Base-by-base conservation (phyloP, 2,888 invertebrate genomes). In the Pandemis corylana region DNA sequence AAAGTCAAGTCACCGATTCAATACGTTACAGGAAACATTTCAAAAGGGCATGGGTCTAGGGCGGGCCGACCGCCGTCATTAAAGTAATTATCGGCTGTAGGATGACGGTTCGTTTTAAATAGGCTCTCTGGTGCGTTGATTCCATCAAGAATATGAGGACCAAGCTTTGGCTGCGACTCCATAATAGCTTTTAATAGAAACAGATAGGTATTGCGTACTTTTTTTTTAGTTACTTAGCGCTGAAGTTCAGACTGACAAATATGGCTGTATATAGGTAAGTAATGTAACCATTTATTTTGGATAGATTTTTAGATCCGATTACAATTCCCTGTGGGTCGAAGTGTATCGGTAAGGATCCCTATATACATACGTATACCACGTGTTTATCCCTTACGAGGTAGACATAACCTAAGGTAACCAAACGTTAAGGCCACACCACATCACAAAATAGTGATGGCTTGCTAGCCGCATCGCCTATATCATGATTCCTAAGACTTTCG, bases 181-280 rank as follows among this genome's bases (percentile, higher is more conserved):
- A n/a, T 53, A 7, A 13, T 51, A 12, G 13, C 2, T 51, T 36
- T 2, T 1, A 36, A 36, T 36, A 36, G 28, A 36, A 36, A 20
- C 20, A 20, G 20, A 20, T 20, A 20, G 20, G 20, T 20, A 20
- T 20, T 20, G 20, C 20, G 20, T 20, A 20, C 20, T 20, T 20
- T 20, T 20, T 20, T 20, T 20, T 20, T 7, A 61, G 49, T 62
- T 63, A 20, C 41, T 36, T 53, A 62, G 61, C 72, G 67, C 53
- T 66, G 44, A 41, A 71, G 56, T 61, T 66, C 49, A n/a, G 67
- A 67, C 61, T 53, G 61, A 61, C 67, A 67, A 67, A 59, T 28
- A 72, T 62, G 28, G 66, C 67, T 49, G 67, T 20, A 20, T 20
- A 1, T 20, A 56, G 28, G 2, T n/a, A 49, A 2, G 49, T 49